Evolutionary conservation across 2,797 vertebrate species (phyloP).

Genomic region (Esox masquinongy): DNA sequence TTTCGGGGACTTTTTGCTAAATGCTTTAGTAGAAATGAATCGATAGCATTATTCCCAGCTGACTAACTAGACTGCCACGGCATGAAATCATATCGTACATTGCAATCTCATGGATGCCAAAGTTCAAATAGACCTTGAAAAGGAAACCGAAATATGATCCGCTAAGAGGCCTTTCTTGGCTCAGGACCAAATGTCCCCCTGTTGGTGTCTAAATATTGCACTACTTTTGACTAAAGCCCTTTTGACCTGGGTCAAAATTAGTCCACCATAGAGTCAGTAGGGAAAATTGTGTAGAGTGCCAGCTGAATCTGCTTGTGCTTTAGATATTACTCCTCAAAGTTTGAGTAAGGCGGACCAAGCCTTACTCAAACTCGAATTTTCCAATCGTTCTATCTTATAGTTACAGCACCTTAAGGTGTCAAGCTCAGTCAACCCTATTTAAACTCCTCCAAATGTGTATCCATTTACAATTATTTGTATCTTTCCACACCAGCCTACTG

Average conservation of each 20-base stretch:
- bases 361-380: too few species aligned
- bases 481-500: too few species aligned
- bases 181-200: not conserved
- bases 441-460: too few species aligned
- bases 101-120: slow-evolving; percentile 1
- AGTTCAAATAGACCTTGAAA: not conserved
- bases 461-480: too few species aligned
- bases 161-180: not conserved
- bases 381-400: too few species aligned
- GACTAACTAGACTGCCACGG: not conserved
- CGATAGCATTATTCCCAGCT: not conserved
- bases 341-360: too few species aligned
- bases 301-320: not conserved
- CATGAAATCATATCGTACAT: not conserved
- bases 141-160: not conserved
- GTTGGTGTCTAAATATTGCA: too few species aligned
- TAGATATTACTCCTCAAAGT: not conserved
- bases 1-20: not conserved
- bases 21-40: not conserved
- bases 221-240: not conserved
- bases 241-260: not conserved
- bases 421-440: too few species aligned
- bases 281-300: not conserved
- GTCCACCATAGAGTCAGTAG: not conserved
- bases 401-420: too few species aligned